Evolutionary conservation across 2,888 invertebrate genomes (phyloP), one percentile per base, ranked within the genome.

Genomic region (Cephus spinipes): DNA sequence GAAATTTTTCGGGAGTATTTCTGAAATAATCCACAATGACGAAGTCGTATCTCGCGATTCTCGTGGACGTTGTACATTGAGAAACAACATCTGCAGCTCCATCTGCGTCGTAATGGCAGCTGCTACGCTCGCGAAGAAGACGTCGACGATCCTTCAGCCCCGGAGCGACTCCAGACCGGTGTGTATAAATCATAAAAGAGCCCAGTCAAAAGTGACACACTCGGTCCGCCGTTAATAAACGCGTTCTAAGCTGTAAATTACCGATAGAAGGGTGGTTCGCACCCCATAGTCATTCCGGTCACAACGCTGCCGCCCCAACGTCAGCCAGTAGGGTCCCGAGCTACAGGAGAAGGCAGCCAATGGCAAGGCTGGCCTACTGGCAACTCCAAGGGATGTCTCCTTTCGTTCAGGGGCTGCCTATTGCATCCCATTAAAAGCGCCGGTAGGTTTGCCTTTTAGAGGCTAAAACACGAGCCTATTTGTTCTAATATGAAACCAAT

Each of bases 401-500:
- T 12, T 55, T 68, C 76, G 76, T 71, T 31, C 4, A 31, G 55
- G 79, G 81, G 79, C 80, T 76, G 77, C 74, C 75, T 81, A 79
- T 80, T 78, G 68, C 15, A 12, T 40, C 69, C 86, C 82, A 86
- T 85, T 83, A 84, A 84, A 84, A 84, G 75, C 76, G 69, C 55
- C 74, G 79, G 78, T 79, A 76, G 82, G 73, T 82, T 71, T 80
- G 82, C 81, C 82, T 85, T 86, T 86, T 83, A 83, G 76, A 80
- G 79, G 80, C 75, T 80, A 83, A 86, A 87, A 85, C 85, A 82
- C 83, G 82, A 80, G 82, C 81, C 87, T 87, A 87, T 86, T 89
- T 88, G 88, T 87, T 89, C 87, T 87, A 87, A 88, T 88, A 88
- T 80, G 87, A 86, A 89, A 88, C 85, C 87, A 83, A 89, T 89